phyloP scores from a whole-genome alignment of 2,888 invertebrate genomes.

The Himalopsyche kuldschensis region DNA sequence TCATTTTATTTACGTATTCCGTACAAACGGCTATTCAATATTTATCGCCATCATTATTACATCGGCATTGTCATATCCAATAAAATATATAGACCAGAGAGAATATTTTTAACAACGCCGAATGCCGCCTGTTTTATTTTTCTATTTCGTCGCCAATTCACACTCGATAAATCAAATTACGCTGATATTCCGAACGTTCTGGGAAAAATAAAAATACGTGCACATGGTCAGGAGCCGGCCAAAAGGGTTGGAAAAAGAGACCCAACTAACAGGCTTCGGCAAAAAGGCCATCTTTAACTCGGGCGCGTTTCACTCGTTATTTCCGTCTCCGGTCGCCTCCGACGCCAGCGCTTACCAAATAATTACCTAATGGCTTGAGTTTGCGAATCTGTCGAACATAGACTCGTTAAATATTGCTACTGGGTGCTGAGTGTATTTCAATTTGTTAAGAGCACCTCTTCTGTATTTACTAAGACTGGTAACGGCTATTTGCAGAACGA shows the following conservation, averaged over 20 bases:
- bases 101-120: not conserved
- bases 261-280: conserved; percentile 1
- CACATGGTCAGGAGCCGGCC: conserved; percentile 20
- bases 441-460: not conserved
- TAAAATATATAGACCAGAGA: not conserved
- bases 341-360: conserved; percentile 13
- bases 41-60: no score
- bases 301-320: conserved; percentile 10
- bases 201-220: conserved; percentile 36
- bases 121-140: not conserved
- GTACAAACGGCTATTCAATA: no score
- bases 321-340: not conserved
- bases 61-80: no score
- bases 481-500: not conserved
- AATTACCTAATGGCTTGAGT: conserved; percentile 27
- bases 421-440: not conserved
- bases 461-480: not conserved
- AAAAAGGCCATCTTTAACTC: conserved; percentile 16
- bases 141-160: conserved; percentile 8
- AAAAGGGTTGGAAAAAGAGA: not conserved
- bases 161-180: conserved; percentile 32
- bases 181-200: conserved; percentile 23
- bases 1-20: no score
- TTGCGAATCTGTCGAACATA: not conserved
- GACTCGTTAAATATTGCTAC: not conserved